These are phyloP conservation scores for Tinea semifulvella DNA, from an alignment of 2,888 invertebrate species.

Conservation along the genomic window DNA sequence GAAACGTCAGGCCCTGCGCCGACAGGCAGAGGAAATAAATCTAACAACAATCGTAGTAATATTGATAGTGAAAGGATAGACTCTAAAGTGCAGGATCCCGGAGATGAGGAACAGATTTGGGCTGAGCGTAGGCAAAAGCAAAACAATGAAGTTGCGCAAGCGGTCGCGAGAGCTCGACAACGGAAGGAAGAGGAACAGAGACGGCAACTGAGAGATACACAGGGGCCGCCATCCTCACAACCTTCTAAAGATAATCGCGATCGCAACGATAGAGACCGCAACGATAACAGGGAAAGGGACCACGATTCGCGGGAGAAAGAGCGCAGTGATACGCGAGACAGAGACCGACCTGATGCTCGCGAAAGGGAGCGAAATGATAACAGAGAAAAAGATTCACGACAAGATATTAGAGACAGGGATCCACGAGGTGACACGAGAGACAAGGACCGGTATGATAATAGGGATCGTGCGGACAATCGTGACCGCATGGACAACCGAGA, in stretches of 20 bases:
- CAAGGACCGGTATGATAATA: conserved; percentile 17
- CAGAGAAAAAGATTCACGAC: conserved; percentile 28
- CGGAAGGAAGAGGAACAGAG: conserved; percentile 91
- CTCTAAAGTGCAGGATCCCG: conserved; percentile 43
- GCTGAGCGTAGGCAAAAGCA: conserved; percentile 75
- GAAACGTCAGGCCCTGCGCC: conserved; percentile 61
- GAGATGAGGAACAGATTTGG: conserved; percentile 68
- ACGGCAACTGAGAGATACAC: conserved; percentile 57
- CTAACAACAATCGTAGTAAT: conserved; percentile 35
- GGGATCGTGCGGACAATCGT: conserved; percentile 23
- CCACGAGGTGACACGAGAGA: conserved; percentile 14
- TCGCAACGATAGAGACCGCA: conserved; percentile 27
- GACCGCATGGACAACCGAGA: conserved; percentile 28
- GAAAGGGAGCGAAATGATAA: conserved; percentile 31
- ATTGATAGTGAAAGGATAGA: conserved; percentile 47
- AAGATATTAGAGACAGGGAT: conserved; percentile 19
- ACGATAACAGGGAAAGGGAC: conserved; percentile 27
- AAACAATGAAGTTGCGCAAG: conserved; percentile 76
- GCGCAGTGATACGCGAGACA: conserved; percentile 38
- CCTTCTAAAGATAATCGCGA: conserved; percentile 35
- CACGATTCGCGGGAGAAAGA: conserved; percentile 27
- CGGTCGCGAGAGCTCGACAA: conserved; percentile 84
- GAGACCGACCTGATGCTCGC: conserved; percentile 28
- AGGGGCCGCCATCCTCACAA: conserved; percentile 28
- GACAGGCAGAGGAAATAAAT: conserved; percentile 35